Evolutionary conservation across 2,888 invertebrate genomes (phyloP).

Genomic region (Drosophila emarginata): DNA sequence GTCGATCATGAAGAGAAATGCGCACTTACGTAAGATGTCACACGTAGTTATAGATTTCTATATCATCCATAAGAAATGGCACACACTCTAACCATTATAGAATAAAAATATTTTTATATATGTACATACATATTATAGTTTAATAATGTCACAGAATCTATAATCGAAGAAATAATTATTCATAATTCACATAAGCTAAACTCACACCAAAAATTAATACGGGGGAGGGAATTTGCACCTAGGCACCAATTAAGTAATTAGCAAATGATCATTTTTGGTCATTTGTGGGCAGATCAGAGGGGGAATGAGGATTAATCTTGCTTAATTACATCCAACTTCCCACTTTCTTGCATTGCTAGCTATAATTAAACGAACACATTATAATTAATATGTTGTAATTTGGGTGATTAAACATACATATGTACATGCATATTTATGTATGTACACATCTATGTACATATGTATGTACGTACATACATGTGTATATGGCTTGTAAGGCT

Average conservation of each 20-base stretch:
- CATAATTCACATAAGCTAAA: not conserved
- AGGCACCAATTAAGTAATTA: conserved; percentile 34
- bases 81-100: not conserved
- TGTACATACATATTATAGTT: no score
- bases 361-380: not conserved
- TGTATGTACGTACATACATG: no score
- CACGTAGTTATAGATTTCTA: conserved; percentile 1
- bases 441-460: no score
- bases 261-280: conserved; percentile 21
- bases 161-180: not conserved
- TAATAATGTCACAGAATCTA: not conserved
- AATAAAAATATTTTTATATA: not conserved
- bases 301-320: not conserved
- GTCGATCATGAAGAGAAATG: not conserved
- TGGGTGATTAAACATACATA: no score
- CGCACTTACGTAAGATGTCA: not conserved
- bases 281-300: not conserved
- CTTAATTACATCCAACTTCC: not conserved
- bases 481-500: no score
- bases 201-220: conserved; percentile 19
- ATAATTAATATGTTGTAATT: no score
- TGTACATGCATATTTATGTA: no score
- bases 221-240: not conserved
- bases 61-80: not conserved
- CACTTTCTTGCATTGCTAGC: not conserved